Evolutionary conservation across 2,888 invertebrate genomes (phyloP).

Genomic region (Lasioglossum lativentre): DNA sequence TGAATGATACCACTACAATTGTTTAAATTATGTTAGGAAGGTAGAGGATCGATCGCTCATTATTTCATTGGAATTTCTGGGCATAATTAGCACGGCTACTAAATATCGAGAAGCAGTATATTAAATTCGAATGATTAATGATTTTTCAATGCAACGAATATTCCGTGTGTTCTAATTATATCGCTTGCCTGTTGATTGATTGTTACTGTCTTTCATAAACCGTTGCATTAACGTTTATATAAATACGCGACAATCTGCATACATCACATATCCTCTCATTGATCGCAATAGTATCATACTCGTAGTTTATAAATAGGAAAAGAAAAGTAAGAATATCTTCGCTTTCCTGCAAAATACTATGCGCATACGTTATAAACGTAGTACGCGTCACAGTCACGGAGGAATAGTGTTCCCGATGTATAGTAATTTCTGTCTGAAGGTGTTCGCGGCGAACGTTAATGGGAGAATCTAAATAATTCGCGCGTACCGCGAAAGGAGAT

Average conservation of each 20-base stretch:
- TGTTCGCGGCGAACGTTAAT: background rate
- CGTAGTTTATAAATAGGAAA: background rate
- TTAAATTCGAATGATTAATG: background rate
- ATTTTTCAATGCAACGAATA: background rate
- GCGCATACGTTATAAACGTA: background rate
- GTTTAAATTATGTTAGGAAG: background rate
- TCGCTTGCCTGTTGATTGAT: background rate
- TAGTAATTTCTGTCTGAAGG: background rate
- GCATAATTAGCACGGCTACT: background rate
- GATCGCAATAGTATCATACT: background rate
- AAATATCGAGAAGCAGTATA: background rate
- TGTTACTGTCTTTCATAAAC: background rate
- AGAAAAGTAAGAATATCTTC: conserved; percentile 1
- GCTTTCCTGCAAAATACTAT: background rate
- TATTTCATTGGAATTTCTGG: background rate
- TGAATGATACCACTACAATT: too few relatives aligned
- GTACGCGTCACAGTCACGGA: background rate
- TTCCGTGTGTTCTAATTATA: background rate
- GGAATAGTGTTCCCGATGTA: background rate
- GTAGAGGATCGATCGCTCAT: background rate
- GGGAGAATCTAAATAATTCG: background rate
- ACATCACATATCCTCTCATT: background rate
- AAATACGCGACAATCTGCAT: background rate
- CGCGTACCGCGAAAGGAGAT: background rate
- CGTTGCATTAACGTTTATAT: background rate